Evolutionary conservation across 2,113 vertebrate genomes (phyloP).

Genomic region (Mormyrus iriodes): DNA sequence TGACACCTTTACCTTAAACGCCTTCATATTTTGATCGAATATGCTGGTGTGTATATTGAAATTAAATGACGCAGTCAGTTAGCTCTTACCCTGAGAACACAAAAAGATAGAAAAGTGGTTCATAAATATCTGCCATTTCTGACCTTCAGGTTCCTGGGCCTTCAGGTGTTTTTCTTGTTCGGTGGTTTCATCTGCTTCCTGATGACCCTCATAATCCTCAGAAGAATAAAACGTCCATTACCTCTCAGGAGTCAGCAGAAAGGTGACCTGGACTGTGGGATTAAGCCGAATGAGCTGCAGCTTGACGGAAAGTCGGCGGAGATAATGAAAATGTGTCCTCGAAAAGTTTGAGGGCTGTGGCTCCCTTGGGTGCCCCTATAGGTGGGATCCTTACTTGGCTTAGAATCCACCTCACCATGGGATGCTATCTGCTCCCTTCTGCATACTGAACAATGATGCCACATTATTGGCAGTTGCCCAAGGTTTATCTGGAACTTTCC

Average conservation of each 20-base stretch:
- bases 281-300: background rate
- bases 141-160: slow-evolving; percentile 64
- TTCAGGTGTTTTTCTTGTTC: slow-evolving; percentile 67
- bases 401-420: background rate
- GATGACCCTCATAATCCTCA: slow-evolving; percentile 52
- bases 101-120: background rate
- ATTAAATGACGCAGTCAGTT: background rate
- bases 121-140: background rate
- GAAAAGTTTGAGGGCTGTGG: background rate
- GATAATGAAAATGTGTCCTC: background rate
- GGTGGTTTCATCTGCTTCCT: slow-evolving; percentile 59
- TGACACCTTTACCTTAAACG: background rate
- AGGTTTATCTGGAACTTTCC: background rate
- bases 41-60: background rate
- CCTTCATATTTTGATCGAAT: background rate
- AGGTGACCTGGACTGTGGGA: background rate
- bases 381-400: background rate
- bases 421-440: background rate
- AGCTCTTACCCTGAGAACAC: background rate
- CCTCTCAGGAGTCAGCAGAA: background rate
- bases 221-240: slow-evolving; percentile 31
- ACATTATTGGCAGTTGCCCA: background rate
- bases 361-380: background rate
- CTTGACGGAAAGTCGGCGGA: background rate
- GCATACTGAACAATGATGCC: background rate